A percentile compares a stretch with the other conserved stretches of the same genome.
Conservation (phyloP, 2,797 vertebrate genomes). For the Sphenopsis melanotis region DNA sequence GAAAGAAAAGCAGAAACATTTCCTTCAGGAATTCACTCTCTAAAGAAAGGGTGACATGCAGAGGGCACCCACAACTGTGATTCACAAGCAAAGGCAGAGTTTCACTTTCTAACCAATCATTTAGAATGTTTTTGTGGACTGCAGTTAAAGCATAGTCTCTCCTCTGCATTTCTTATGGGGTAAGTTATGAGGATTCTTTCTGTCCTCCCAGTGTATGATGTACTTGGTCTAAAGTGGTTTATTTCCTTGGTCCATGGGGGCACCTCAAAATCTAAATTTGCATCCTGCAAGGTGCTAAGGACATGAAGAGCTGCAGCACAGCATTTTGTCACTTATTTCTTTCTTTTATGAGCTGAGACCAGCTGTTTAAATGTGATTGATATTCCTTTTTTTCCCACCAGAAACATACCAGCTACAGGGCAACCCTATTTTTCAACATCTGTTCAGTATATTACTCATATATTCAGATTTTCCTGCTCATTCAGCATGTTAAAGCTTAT, state of each 20-base stretch:
- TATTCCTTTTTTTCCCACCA: background rate
- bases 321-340: background rate
- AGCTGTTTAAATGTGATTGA: background rate
- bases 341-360: background rate
- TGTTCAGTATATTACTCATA: background rate
- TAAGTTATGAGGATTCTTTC: background rate
- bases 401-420: background rate
- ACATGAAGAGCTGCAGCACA: background rate
- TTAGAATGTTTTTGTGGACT: background rate
- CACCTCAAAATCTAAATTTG: background rate
- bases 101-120: background rate
- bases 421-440: background rate
- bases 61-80: background rate
- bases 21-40: background rate
- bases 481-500: constrained; percentile 14
- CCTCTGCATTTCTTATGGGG: background rate
- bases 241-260: background rate
- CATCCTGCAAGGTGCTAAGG: background rate
- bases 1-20: background rate
- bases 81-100: background rate
- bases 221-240: background rate
- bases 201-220: background rate
- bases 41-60: background rate
- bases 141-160: background rate
- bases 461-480: constrained; percentile 12